Evolutionary conservation across 2,797 vertebrate species (phyloP).

Genomic region (Meriones psammophilus): DNA sequence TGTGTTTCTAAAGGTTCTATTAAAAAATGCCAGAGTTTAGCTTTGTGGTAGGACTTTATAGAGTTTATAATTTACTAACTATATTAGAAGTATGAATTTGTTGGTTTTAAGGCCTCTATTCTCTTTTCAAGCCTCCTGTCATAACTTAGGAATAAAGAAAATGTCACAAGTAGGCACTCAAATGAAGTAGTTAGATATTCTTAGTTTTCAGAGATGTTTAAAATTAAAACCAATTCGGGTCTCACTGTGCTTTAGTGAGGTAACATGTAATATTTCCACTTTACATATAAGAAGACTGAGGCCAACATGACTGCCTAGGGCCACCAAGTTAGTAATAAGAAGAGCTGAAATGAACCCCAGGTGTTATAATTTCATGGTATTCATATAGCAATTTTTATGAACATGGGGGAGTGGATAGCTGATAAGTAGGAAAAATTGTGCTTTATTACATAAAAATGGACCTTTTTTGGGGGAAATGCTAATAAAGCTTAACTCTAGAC

Average conservation of each 20-base stretch:
- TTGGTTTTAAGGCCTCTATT: neutral
- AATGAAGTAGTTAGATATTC: neutral
- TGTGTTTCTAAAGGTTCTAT: constrained; percentile 7
- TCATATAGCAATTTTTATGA: neutral
- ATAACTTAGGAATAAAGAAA: constrained; percentile 19
- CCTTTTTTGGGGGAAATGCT: neutral
- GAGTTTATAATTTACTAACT: constrained; percentile 7
- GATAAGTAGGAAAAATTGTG: neutral
- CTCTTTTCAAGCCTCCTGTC: neutral
- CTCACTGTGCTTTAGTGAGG: neutral
- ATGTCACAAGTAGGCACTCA: neutral
- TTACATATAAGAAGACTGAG: neutral
- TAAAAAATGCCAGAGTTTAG: neutral
- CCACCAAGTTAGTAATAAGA: neutral
- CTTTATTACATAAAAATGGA: constrained; percentile 16
- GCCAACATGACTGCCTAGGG: neutral
- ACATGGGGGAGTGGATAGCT: neutral
- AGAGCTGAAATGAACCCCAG: constrained; percentile 16
- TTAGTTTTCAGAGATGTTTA: constrained; percentile 18
- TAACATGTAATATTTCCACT: neutral
- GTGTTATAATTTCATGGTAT: constrained; percentile 12
- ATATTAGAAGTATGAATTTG: constrained; percentile 4
- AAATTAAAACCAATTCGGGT: neutral
- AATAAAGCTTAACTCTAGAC: neutral
- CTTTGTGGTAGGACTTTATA: constrained; percentile 21